phyloP scores from a whole-genome alignment of 2,888 invertebrate species.

The Caradrina clavipalpis region DNA sequence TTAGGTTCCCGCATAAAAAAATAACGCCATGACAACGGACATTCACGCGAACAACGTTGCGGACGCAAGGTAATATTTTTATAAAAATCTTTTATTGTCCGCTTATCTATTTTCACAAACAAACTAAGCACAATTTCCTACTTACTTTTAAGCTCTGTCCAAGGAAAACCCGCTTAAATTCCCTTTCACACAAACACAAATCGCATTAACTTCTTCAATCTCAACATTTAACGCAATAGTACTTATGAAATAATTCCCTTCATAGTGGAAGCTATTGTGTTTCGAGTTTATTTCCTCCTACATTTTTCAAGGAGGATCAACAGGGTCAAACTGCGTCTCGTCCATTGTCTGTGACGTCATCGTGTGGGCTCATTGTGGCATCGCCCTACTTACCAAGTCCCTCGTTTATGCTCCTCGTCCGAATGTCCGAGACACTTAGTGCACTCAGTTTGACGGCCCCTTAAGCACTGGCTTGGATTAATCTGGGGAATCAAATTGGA shows the following conservation, averaged over 20 bases:
- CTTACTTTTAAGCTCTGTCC: slow-evolving; percentile 1
- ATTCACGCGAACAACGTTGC: no score
- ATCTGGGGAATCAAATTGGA: slow-evolving; percentile 49
- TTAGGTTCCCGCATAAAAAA: no score
- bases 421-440: slow-evolving; percentile 64
- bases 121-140: neutral
- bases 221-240: slow-evolving; percentile 53
- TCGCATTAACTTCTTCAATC: slow-evolving; percentile 56
- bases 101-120: neutral
- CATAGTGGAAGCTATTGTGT: slow-evolving; percentile 58
- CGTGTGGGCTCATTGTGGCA: slow-evolving; percentile 55
- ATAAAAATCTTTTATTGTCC: slow-evolving; percentile 8
- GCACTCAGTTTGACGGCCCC: slow-evolving; percentile 62
- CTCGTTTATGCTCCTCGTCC: slow-evolving; percentile 43
- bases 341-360: slow-evolving; percentile 60
- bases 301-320: slow-evolving; percentile 66
- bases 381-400: slow-evolving; percentile 52
- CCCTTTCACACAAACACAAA: slow-evolving; percentile 37
- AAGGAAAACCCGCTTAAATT: slow-evolving; percentile 30
- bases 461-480: slow-evolving; percentile 56
- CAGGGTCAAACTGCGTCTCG: slow-evolving; percentile 51
- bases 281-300: slow-evolving; percentile 60
- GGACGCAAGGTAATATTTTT: neutral
- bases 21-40: no score
- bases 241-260: slow-evolving; percentile 58